Evolutionary conservation across 2,113 vertebrate species (phyloP).

Genomic region (Marmota flaviventris): DNA sequence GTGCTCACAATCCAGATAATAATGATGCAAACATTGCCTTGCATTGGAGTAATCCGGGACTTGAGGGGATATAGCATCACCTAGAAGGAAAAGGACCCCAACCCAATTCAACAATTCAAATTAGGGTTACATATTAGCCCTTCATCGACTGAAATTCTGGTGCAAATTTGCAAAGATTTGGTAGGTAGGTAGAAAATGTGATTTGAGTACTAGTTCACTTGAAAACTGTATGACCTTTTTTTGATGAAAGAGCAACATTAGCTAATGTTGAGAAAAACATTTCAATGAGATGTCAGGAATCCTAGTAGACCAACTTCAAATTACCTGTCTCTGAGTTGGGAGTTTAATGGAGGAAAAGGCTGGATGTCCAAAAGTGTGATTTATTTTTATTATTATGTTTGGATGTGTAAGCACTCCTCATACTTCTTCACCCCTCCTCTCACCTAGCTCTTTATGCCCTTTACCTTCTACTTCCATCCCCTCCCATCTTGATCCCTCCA

Average conservation of each 20-base stretch:
- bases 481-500: not conserved
- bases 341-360: not conserved
- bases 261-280: not conserved
- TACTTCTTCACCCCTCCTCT: too few species aligned
- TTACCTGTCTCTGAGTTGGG: not conserved
- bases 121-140: not conserved
- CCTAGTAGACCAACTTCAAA: not conserved
- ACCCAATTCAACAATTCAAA: not conserved
- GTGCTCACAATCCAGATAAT: constrained; percentile 91
- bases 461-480: not conserved
- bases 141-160: not conserved
- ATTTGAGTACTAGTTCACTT: constrained; percentile 1
- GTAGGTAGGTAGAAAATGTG: not conserved
- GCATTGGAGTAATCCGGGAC: constrained; percentile 87
- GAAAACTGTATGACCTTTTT: not conserved
- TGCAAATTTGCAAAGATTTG: constrained; percentile 11
- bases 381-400: not conserved
- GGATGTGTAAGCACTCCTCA: not conserved
- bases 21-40: constrained; percentile 88
- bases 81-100: constrained; percentile 75
- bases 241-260: constrained; percentile 5
- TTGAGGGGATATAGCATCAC: constrained; percentile 91
- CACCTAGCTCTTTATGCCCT: not conserved
- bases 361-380: not conserved
- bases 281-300: constrained; percentile 16